Evolutionary conservation across 1,140 invertebrate genomes (phyloP), one percentile per base, ranked within the genome.

Genomic region (Gyrodactylus salaris): DNA sequence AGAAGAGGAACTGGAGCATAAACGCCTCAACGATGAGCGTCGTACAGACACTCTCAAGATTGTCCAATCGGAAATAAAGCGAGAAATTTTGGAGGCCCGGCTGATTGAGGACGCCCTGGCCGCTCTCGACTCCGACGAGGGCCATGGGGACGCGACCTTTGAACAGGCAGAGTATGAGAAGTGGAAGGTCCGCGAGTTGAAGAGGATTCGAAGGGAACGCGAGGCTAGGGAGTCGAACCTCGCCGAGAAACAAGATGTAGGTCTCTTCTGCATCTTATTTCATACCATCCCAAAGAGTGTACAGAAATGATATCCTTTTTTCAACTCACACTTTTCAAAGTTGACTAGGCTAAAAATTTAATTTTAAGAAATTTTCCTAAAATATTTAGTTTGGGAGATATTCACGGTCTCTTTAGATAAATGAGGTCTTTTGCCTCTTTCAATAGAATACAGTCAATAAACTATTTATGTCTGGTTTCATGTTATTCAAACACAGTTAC

Each of bases 91-190:
- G 72, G 78, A 77, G 74, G 77, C 77, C 70, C 87, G 87, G 77
- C 88, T 89, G 78, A 79, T 77, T 77, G 81, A 77, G 77, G 81
- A 84, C 68, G 79, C 77, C 16, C 77, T 78, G n/a, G 86, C 88
- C 76, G 88, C 90, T 78, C 86, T 98, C 0, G 87, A 87, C 78
- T 96, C 93, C 0, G 94, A 95, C 78, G 94, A 98, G 81, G 95
- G 98, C 79, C 92, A 94, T 80, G 91, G 95, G 78, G 94, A 98
- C 80, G 85, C 93, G 1, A 91, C 92, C 77, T 99, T 96, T 78
- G 94, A 98, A 81, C 21, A 72, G 19, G 70, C 24, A 7, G 26
- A n/a, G 20, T 75, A 74, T 68, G 70, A 74, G 25, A 69, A 16
- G 16, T 75, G 27, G 70, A 68, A 68, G 82, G 77, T 94, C 1